Percentiles rank a stretch among this genome's conserved stretches.
Conservation (phyloP, 2,888 invertebrate genomes). For the Nipponacmea schrenckii region DNA sequence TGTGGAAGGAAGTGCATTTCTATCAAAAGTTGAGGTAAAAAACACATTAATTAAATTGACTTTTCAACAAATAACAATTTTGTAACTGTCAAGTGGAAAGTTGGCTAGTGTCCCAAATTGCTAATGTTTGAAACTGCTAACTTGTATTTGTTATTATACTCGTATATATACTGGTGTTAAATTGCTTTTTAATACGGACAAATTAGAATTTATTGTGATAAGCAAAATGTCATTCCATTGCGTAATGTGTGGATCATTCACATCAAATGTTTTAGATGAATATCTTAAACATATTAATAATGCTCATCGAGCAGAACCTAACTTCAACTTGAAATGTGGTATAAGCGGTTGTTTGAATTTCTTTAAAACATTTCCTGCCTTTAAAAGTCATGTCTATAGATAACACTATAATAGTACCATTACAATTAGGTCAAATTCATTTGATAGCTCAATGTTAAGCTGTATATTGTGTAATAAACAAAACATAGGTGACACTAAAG, state of each 20-base stretch:
- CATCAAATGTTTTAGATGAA: background rate
- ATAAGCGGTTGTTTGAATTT: background rate
- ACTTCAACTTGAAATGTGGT: conserved; percentile 1
- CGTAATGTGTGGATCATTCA: conserved; percentile 2
- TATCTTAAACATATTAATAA: conserved; percentile 8
- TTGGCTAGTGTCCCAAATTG: too few relatives aligned
- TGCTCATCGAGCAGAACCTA: background rate
- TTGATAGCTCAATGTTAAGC: background rate
- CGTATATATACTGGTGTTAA: too few relatives aligned
- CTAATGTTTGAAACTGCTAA: too few relatives aligned
- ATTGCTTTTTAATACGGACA: too few relatives aligned
- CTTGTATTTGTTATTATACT: too few relatives aligned
- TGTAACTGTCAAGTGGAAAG: too few relatives aligned
- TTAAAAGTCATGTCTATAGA: conserved; percentile 2
- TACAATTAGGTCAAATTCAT: background rate
- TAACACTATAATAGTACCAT: background rate
- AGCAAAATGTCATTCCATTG: conserved; percentile 3
- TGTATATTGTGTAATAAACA: background rate
- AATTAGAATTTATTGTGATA: too few relatives aligned
- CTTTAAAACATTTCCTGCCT: conserved; percentile 9
- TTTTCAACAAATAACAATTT: too few relatives aligned
- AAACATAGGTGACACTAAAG: background rate
- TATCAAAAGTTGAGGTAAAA: too few relatives aligned
- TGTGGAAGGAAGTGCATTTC: too few relatives aligned
- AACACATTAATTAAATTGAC: too few relatives aligned